Evolutionary conservation across 2,888 invertebrate genomes (phyloP), one percentile per base, ranked within the genome.

Genomic region (Acronicta psi): DNA sequence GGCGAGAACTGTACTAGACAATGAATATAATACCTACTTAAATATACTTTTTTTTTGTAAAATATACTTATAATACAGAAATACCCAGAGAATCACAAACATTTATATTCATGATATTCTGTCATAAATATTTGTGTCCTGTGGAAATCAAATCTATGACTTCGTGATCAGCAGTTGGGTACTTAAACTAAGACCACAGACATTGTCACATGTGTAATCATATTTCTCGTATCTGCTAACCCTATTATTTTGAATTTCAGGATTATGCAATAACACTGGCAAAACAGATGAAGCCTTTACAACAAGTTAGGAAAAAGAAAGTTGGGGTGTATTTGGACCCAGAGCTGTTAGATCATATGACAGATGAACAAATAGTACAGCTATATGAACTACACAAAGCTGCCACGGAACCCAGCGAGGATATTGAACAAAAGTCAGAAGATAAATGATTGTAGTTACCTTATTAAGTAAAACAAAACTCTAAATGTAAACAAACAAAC

Each of bases 281-380:
- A 0, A 94, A 96, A 77, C 98, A 98, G 86, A 90, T 98, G 64
- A 96, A 96, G 52, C 90, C 96, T 7, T 91, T 95, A 16, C 96
- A 96, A 8, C 95, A 96, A 59, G 95, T 89, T 3, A 94, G 94
- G 37, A 90, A 91, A 11, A 95, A 95, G 43, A 88, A 89, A 44
- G 82, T 98, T 13, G 98, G 98, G 0, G 89, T 92, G 64, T 86
- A 95, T 63, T 84, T 98, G 20, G 94, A 95, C 13, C 89, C 94
- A 0, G 86, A 95, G 36, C 89, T 96, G 18, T 87, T 98, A 29
- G 95, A 97, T 45, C 93, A 96, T 79, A 96, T 98, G 85, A 95
- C 95, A 43, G 97, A 97, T 74, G 98, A 98, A 72, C 98, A 98
- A 86, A 88, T 98, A n/a, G 94, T 95, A 16, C 98, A 98, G 84